These are phyloP conservation scores for Parapristionchus giblindavisi DNA, from an alignment of 2,888 invertebrate genomes.

Conservation along the genomic window DNA sequence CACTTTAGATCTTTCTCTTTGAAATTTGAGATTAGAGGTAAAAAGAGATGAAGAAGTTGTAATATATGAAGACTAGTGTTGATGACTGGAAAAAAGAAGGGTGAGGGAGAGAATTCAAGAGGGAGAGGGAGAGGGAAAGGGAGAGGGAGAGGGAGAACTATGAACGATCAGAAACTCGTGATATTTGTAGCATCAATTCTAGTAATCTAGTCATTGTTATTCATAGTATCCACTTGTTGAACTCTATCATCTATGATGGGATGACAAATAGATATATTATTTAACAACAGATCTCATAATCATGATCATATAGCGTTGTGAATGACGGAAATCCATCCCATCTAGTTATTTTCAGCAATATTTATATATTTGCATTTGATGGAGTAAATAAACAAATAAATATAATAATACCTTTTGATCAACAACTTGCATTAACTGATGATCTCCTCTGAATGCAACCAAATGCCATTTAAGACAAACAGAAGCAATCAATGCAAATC, in stretches of 20 bases:
- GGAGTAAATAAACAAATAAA: too few species aligned
- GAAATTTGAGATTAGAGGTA: background rate
- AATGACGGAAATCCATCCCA: too few species aligned
- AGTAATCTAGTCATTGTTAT: too few species aligned
- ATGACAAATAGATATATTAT: background rate
- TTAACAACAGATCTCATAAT: background rate
- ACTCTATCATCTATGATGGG: background rate
- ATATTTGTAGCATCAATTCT: too few species aligned
- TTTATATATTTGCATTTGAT: too few species aligned
- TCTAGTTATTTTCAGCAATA: background rate
- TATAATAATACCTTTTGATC: constrained; percentile 23
- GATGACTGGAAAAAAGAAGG: background rate
- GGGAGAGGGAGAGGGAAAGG: background rate
- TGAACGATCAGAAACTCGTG: background rate
- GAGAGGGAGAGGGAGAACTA: background rate
- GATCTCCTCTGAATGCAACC: constrained; percentile 29
- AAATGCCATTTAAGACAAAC: constrained; percentile 38
- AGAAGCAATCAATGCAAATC: constrained; percentile 17
- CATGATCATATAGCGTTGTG: background rate
- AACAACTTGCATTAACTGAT: constrained; percentile 11
- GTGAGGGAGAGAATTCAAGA: background rate
- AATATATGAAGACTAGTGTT: background rate
- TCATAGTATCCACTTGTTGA: background rate
- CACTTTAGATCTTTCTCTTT: too few species aligned
- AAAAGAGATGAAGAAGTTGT: background rate